These are phyloP conservation scores for Styela plicata DNA, from an alignment of 23 tunicate species.

Conservation along the genomic window DNA sequence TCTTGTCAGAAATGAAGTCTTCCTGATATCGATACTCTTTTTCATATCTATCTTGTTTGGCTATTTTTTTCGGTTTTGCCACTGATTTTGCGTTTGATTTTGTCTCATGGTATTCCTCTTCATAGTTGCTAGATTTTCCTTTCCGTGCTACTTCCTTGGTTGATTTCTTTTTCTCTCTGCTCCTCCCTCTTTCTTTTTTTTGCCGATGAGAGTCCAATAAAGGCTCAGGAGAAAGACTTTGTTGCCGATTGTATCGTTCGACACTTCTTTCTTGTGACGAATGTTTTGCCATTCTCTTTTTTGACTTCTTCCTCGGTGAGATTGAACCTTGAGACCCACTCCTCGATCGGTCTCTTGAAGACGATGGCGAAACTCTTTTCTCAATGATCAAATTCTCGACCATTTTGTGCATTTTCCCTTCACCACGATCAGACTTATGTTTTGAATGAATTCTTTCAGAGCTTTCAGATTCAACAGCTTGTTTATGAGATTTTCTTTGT, in stretches of 20 bases:
- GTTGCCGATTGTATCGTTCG: neutral
- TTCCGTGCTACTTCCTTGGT: neutral
- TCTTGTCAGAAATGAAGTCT: neutral
- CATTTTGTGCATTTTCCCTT: neutral
- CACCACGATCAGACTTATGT: slow-evolving; percentile 17
- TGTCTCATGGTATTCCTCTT: neutral
- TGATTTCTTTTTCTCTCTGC: slow-evolving; percentile 20
- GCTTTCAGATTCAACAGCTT: neutral
- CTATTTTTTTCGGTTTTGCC: neutral
- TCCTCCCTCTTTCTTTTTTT: slow-evolving; percentile 16
- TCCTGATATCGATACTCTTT: neutral
- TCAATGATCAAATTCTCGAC: slow-evolving; percentile 16
- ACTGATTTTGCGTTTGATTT: neutral
- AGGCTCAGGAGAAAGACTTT: slow-evolving; percentile 11
- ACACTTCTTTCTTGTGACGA: neutral
- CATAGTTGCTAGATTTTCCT: neutral
- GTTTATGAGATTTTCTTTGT: slow-evolving; percentile 4
- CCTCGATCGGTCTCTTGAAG: neutral
- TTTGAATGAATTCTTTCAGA: slow-evolving; percentile 12
- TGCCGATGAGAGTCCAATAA: neutral
- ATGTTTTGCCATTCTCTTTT: neutral
- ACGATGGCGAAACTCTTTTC: neutral
- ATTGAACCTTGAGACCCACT: neutral
- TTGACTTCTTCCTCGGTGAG: slow-evolving; percentile 24
- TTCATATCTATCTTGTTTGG: slow-evolving; percentile 6